phyloP scores from a whole-genome alignment of 1,140 invertebrate species.

The Matsumurasca onukii region DNA sequence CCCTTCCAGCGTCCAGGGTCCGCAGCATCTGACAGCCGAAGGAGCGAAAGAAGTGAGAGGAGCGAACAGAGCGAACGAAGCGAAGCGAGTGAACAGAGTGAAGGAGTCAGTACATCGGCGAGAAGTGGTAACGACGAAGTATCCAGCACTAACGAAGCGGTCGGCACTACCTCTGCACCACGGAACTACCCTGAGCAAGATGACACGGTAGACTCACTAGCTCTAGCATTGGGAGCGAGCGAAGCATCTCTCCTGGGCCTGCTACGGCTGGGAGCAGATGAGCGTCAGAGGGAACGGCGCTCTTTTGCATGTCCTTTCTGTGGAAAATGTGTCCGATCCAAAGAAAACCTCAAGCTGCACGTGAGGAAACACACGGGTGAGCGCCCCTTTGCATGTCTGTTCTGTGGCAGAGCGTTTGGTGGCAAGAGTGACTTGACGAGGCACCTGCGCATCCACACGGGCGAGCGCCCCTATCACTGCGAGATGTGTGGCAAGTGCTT shows the following conservation, averaged over 20 bases:
- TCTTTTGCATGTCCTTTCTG: conserved; percentile 83
- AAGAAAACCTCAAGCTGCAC: conserved; percentile 85
- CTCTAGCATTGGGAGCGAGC: conserved; percentile 49
- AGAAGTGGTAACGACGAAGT: conserved; percentile 62
- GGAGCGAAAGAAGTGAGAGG: conserved; percentile 43
- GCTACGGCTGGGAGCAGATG: conserved; percentile 56
- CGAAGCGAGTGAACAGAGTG: conserved; percentile 20
- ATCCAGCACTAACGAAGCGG: conserved; percentile 68
- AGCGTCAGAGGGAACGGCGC: conserved; percentile 60
- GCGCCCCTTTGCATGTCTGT: conserved; percentile 81
- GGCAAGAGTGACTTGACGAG: conserved; percentile 84
- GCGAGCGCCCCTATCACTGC: conserved; percentile 84
- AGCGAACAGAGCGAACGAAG: conserved; percentile 53
- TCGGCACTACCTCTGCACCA: conserved; percentile 41
- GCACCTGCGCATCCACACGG: conserved; percentile 83
- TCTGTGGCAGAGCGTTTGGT: conserved; percentile 82
- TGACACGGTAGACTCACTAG: conserved; percentile 62
- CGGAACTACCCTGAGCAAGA: conserved; percentile 58
- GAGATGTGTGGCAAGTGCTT: conserved; percentile 90
- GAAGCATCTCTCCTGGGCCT: conserved; percentile 64
- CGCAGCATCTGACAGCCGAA: conserved; percentile 31
- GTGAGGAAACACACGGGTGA: conserved; percentile 88
- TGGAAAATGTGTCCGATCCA: conserved; percentile 83
- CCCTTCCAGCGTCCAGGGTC: conserved; percentile 34
- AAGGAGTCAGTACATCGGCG: conserved; percentile 22